Base-by-base conservation (phyloP, 2,797 vertebrate species). In the Coreius guichenoti region DNA sequence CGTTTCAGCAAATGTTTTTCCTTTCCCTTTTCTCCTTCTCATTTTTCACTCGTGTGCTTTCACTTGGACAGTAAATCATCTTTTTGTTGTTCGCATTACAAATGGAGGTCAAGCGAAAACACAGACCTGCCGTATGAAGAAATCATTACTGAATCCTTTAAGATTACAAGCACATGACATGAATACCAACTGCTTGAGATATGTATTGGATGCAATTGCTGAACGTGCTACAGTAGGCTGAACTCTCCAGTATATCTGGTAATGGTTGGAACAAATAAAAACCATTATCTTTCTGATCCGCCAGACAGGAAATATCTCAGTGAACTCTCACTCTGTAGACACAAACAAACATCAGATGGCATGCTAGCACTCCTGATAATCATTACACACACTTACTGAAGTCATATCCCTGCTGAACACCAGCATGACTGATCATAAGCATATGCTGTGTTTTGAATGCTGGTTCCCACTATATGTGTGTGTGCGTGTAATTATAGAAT, bases 271-370 rank as follows among this genome's bases (percentile, higher is more conserved):
- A 39, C 43, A 47, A 72, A 80, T 85, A 58, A 80, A 79, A 80
- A 51, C 2, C 67, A 85, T 80, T 85, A 80, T 85, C 83, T 73
- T 79, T 39, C 56, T 85, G 77, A 85, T 85, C 43, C 11, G 23
- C 54, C 77, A 80, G 77, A 80, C 67, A 80, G 83, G 76, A 85
- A 80, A 85, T 80, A 85, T 80, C 67, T 85, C 51, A 5, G 70
- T n/a, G 21, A 69, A 78, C 75, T 84, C 82, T 70, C n/a, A 84
- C 82, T 45, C 74, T 67, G 82, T 49, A 76, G 65, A 84, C 65
- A 79, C 75, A 79, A 79, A 84, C 63, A 84, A 69, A 84, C 65
- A 70, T 84, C n/a, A 70, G 83, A 79, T 78, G 65, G 83, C 65
- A 84, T 84, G 49, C 73, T 69, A 69, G 74, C 74, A 54, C 67